These are phyloP conservation scores for Lordiphosa andalusiaca DNA, from an alignment of 2,888 invertebrate species.

Conservation along the genomic window DNA sequence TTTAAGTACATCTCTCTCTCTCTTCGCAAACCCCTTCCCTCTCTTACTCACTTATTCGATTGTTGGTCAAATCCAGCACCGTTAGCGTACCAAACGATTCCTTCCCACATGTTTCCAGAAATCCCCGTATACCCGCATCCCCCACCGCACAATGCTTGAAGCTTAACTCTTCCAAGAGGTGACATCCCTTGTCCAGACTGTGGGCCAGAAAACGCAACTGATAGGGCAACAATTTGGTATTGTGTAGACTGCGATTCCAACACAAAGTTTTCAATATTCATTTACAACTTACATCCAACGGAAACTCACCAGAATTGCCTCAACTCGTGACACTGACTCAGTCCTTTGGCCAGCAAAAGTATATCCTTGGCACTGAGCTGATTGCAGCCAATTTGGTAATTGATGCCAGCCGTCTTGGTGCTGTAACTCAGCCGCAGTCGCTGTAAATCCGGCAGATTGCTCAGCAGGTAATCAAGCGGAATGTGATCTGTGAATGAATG, in stretches of 20 bases:
- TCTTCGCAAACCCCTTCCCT: not conserved
- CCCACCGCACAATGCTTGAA: conserved; percentile 76
- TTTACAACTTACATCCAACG: not conserved
- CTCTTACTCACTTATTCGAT: conserved; percentile 72
- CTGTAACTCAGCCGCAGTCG: conserved; percentile 78
- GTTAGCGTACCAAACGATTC: conserved; percentile 77
- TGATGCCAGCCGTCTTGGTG: conserved; percentile 77
- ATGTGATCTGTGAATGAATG: conserved; percentile 76
- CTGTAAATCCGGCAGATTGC: conserved; percentile 78
- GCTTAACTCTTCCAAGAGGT: conserved; percentile 70
- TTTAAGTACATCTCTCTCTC: no score
- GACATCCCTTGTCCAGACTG: conserved; percentile 78
- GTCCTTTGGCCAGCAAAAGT: conserved; percentile 69
- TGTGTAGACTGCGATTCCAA: conserved; percentile 67
- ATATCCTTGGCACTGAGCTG: conserved; percentile 77
- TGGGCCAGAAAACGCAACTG: conserved; percentile 75
- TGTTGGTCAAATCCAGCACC: conserved; percentile 76
- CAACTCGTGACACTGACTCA: conserved; percentile 78
- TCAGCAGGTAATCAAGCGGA: conserved; percentile 79
- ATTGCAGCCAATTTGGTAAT: conserved; percentile 79
- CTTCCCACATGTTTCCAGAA: conserved; percentile 69
- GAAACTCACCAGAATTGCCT: conserved; percentile 73
- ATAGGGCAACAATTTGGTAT: conserved; percentile 76
- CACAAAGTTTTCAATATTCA: not conserved
- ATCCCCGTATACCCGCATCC: conserved; percentile 77